Base-by-base conservation (phyloP, 2,113 vertebrate species). In the Malurus melanocephalus region DNA sequence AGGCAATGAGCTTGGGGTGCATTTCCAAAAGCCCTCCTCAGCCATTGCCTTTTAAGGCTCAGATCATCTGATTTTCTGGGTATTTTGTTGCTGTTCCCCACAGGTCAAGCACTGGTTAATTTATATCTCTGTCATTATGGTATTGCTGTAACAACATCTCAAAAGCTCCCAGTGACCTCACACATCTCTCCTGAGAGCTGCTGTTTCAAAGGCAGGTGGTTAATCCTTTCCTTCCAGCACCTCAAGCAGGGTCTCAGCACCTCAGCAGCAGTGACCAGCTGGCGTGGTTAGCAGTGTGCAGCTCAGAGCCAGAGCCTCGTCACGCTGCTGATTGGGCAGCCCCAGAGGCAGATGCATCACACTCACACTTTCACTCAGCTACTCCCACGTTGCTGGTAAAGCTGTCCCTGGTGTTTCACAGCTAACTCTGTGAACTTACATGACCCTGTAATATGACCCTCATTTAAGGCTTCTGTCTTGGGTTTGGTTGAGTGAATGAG, bases 251-350 rank as follows among this genome's bases (percentile, higher is more conserved):
- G n/a, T 74, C 19, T 30, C 22, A 15, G 62, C 35, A 38, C 38
- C 38, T 38, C 38, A 38, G 7, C 55, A 38, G 64, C 46, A 26
- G 16, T 13, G 84, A 59, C 51, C 67, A 59, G 7, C 46, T 35
- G 67, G 35, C 4, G 2, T 1, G 17, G 27, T 6, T 59, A 51
- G 53, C 67, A 52, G 19, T 0, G 0, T n/a, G n/a, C 62, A 42
- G 68, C 73, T 64, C 52, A 42, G 24, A 84, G 8, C 23, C 43
- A 64, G 52, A 48, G 57, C 52, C 57, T 33, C 11, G 4, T 7
- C 55, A 24, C 68, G 55, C 6, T 28, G 13, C 2, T n/a, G 19
- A 8, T 56, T 48, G 48, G 72, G 68, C 75, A 75, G 13, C 57
- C 38, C 52, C 9, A 9, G 33, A 66, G 7, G 11, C 10, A 53